Conservation (phyloP, 1,140 invertebrate species). For the Magallana ariakensis region DNA sequence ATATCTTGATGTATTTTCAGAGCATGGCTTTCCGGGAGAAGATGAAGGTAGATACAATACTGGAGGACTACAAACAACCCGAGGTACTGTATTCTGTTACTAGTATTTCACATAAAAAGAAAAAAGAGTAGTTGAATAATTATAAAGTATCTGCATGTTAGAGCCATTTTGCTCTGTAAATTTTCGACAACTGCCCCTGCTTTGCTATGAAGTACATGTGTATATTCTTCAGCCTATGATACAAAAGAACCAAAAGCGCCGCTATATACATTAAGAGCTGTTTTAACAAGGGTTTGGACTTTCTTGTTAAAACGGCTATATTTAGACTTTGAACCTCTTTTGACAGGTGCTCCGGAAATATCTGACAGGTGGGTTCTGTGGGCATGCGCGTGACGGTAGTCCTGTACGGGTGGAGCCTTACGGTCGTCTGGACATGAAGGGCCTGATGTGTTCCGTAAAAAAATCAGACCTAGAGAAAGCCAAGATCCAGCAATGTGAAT, state of each 20-base stretch:
- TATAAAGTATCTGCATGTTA: no score
- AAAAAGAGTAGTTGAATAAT: no score
- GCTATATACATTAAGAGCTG: no score
- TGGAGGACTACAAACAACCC: constrained; percentile 86
- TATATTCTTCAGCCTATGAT: no score
- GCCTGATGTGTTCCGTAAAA: constrained; percentile 88
- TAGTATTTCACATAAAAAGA: not conserved
- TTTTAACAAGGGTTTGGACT: no score
- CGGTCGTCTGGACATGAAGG: constrained; percentile 81
- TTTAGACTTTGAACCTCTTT: not conserved
- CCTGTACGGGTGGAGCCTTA: constrained; percentile 82
- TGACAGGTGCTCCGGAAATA: constrained; percentile 83
- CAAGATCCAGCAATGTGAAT: constrained; percentile 74
- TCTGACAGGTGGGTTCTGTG: constrained; percentile 88
- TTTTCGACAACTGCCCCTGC: no score
- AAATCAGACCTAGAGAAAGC: constrained; percentile 83
- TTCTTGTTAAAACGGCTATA: no score
- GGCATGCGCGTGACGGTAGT: constrained; percentile 91
- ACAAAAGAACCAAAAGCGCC: no score
- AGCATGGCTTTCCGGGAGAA: constrained; percentile 88
- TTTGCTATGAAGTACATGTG: no score
- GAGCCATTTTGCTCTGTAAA: no score
- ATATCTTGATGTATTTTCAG: constrained; percentile 79
- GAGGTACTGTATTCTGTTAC: constrained; percentile 80
- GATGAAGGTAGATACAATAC: constrained; percentile 87